A percentile compares a stretch with the other conserved stretches of the same genome.
Evolutionary conservation across 2,797 vertebrate species (phyloP).

Genomic region (Amblyraja radiata): DNA sequence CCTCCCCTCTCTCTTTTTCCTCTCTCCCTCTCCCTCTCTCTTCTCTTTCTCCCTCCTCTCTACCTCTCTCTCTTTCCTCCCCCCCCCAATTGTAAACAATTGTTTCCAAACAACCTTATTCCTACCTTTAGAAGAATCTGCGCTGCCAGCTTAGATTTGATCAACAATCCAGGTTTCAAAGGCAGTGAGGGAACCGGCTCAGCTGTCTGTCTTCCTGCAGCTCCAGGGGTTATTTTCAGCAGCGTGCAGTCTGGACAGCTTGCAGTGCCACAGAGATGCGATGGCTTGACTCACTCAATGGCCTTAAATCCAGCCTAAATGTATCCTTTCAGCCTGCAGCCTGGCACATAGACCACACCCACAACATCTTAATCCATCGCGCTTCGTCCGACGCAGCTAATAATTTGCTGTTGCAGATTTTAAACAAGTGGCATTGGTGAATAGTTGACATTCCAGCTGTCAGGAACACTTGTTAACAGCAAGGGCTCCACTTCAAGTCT

Average conservation of each 20-base stretch:
- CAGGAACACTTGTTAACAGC: slow-evolving; percentile 9
- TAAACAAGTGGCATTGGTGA: neutral
- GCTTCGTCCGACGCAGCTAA: neutral
- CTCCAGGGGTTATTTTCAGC: slow-evolving; percentile 77
- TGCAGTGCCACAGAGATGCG: slow-evolving; percentile 45
- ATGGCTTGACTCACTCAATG: neutral
- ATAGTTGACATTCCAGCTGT: neutral
- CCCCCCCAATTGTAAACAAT: neutral
- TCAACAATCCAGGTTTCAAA: slow-evolving; percentile 57
- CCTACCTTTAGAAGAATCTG: slow-evolving; percentile 50
- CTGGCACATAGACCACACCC: too few relatives aligned
- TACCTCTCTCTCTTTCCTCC: too few relatives aligned
- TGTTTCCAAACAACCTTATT: slow-evolving; percentile 51
- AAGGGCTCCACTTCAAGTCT: slow-evolving; percentile 36
- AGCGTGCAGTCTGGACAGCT: slow-evolving; percentile 56
- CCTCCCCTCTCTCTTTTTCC: too few relatives aligned
- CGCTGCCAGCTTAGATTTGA: slow-evolving; percentile 56
- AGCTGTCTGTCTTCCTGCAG: slow-evolving; percentile 51
- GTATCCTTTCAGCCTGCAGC: neutral
- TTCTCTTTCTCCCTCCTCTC: too few relatives aligned
- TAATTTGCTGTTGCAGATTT: neutral
- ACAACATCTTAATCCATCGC: neutral
- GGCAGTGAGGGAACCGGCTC: slow-evolving; percentile 51
- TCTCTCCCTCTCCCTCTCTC: too few relatives aligned
- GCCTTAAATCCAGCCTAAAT: neutral